Conservation (phyloP, 2,888 invertebrate species). For the Eupithecia subumbrata region DNA sequence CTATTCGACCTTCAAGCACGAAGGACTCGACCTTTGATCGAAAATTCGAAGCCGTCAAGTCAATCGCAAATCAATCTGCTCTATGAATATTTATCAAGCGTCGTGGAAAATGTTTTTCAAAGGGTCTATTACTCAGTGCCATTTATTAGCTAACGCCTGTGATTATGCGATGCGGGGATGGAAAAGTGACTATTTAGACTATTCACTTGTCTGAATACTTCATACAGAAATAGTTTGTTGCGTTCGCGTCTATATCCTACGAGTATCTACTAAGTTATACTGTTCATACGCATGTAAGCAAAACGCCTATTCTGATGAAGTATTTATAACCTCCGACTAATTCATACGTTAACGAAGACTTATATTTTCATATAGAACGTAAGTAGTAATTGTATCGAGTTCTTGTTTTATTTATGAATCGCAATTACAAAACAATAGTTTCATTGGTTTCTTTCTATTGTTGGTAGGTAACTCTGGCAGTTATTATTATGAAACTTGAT, state of each 20-base stretch:
- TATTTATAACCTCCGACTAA: constrained; percentile 48
- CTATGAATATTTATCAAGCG: constrained; percentile 46
- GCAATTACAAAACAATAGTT: not conserved
- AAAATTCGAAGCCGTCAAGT: constrained; percentile 35
- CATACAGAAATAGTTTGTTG: constrained; percentile 63
- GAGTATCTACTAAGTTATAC: constrained; percentile 32
- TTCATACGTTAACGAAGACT: not conserved
- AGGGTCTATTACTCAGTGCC: constrained; percentile 27
- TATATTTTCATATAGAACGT: not conserved
- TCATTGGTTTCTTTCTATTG: not conserved
- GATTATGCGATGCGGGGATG: constrained; percentile 32
- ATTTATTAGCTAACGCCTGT: constrained; percentile 30
- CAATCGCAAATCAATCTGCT: constrained; percentile 50
- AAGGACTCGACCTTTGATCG: constrained; percentile 45
- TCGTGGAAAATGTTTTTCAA: constrained; percentile 35
- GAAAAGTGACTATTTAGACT: constrained; percentile 42
- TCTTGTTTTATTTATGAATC: not conserved
- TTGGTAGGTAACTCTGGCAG: not conserved
- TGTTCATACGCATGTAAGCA: constrained; percentile 48
- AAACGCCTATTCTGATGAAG: constrained; percentile 52
- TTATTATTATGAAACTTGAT: not conserved
- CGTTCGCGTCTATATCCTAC: constrained; percentile 44
- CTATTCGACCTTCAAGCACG: constrained; percentile 29
- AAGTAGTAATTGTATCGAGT: constrained; percentile 2
- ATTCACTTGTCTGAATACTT: constrained; percentile 42